Conservation (phyloP, 2,797 vertebrate species). For the Pipistrellus pygmaeus region DNA sequence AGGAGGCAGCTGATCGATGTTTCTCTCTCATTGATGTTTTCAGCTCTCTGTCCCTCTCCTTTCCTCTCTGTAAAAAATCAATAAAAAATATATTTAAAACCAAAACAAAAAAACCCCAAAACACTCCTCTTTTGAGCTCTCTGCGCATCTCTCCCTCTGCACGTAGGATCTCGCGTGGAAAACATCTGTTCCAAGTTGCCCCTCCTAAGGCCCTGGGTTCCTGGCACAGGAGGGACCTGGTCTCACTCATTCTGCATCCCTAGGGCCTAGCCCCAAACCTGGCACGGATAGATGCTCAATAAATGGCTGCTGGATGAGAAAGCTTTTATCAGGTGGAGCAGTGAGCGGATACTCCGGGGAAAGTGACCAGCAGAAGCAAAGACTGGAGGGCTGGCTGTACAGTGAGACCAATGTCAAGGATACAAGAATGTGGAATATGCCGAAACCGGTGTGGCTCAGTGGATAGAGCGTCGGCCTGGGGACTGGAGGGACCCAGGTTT, state of each 20-base stretch:
- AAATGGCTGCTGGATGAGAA: not conserved
- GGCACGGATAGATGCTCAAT: not conserved
- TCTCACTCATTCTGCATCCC: not conserved
- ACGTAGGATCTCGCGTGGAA: not conserved
- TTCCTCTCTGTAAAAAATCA: no score
- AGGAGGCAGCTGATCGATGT: no score
- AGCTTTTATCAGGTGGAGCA: not conserved
- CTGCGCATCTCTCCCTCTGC: no score
- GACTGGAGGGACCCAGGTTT: no score
- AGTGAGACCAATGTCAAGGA: not conserved
- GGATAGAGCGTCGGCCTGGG: no score
- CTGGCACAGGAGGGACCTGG: not conserved
- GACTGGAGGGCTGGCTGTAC: not conserved
- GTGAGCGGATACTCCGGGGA: not conserved
- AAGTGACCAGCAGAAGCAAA: not conserved
- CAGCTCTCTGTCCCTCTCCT: no score
- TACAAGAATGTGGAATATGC: not conserved
- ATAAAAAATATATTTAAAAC: no score
- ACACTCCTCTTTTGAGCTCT: not conserved
- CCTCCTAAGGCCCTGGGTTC: not conserved
- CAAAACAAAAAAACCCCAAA: not conserved
- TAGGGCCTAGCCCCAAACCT: not conserved
- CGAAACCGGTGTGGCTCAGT: no score
- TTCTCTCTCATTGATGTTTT: no score
- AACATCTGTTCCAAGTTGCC: not conserved